Conservation (phyloP, 2,888 invertebrate genomes). For the Agrotis clavis region DNA sequence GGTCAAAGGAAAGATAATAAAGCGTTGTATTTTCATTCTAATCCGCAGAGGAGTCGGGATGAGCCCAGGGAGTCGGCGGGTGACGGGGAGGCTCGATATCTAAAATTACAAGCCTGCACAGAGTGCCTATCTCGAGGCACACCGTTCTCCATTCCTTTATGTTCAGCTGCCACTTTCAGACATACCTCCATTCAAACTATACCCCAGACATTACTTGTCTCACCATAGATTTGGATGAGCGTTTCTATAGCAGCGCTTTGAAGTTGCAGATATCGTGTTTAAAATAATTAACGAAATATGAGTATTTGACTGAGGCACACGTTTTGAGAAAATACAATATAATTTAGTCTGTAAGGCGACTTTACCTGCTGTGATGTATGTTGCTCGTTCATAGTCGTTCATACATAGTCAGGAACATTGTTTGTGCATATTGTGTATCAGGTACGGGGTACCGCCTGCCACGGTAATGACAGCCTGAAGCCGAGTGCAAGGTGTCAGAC, state of each 20-base stretch:
- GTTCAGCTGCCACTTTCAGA: conserved; percentile 88
- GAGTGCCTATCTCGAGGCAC: conserved; percentile 87
- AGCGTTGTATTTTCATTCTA: conserved; percentile 89
- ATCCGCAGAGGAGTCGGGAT: conserved; percentile 82
- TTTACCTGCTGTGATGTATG: background rate
- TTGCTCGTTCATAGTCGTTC: background rate
- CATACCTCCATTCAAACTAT: conserved; percentile 84
- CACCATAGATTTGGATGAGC: conserved; percentile 78
- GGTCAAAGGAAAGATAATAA: conserved; percentile 89
- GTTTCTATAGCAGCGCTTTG: conserved; percentile 63
- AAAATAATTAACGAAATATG: conserved; percentile 60
- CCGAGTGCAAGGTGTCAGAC: conserved; percentile 66
- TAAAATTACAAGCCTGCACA: conserved; percentile 89
- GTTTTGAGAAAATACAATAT: conserved; percentile 5
- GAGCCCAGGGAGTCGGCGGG: conserved; percentile 78
- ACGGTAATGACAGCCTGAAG: conserved; percentile 71
- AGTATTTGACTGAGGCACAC: conserved; percentile 18
- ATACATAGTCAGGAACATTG: conserved; percentile 16
- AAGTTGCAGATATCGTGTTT: conserved; percentile 66
- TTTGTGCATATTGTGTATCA: conserved; percentile 50
- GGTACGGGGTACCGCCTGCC: conserved; percentile 65
- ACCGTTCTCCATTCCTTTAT: conserved; percentile 86
- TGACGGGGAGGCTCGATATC: conserved; percentile 84
- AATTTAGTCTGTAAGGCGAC: background rate
- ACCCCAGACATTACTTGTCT: conserved; percentile 83